A percentile compares a stretch with the other conserved stretches of the same genome.
Conservation (phyloP, 2,113 vertebrate species). For the Mirza zaza region DNA sequence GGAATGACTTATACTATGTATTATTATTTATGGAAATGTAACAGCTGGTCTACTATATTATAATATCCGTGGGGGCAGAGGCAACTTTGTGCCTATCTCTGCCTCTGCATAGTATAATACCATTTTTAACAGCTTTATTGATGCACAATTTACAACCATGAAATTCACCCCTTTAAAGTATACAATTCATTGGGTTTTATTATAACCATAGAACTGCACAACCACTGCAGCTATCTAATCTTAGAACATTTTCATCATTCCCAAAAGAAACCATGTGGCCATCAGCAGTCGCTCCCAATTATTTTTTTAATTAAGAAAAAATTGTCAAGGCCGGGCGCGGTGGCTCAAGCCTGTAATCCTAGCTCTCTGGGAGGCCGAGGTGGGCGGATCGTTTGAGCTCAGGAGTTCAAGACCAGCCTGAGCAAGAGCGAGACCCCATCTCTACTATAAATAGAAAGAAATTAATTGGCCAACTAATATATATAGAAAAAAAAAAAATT, state of each 20-base stretch:
- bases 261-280: background rate
- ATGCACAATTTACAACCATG: background rate
- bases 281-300: slow-evolving; percentile 14
- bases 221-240: background rate
- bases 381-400: too few species aligned
- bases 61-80: background rate
- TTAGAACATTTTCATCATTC: background rate
- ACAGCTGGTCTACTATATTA: background rate
- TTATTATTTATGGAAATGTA: background rate
- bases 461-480: too few species aligned
- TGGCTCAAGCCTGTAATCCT: too few species aligned
- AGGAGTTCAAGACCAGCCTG: too few species aligned
- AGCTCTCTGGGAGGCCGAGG: too few species aligned
- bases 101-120: background rate
- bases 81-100: background rate
- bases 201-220: background rate
- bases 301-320: slow-evolving; percentile 26
- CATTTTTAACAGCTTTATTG: slow-evolving; percentile 14
- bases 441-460: too few species aligned
- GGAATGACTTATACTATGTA: background rate
- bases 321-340: too few species aligned
- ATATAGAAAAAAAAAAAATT: too few species aligned
- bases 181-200: background rate
- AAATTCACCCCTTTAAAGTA: background rate
- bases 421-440: too few species aligned